Conservation (phyloP, 2,888 invertebrate genomes). For the Eucera pruinosa region DNA sequence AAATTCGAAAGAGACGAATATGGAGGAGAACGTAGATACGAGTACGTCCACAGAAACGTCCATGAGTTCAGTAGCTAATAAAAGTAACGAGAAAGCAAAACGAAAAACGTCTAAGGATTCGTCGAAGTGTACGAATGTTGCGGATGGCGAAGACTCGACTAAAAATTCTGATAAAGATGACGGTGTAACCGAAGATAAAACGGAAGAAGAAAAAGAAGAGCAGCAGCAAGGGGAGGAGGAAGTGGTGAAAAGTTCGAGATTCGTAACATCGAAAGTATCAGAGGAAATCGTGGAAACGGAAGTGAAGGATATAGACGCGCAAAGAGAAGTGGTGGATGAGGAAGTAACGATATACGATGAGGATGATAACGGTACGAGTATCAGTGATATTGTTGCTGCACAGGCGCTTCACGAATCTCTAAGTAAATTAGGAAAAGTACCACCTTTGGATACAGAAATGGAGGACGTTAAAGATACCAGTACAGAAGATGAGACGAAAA, state of each 20-base stretch:
- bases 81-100: slow-evolving; percentile 47
- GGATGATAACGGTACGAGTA: slow-evolving; percentile 82
- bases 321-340: slow-evolving; percentile 61
- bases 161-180: slow-evolving; percentile 26
- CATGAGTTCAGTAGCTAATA: slow-evolving; percentile 38
- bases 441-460: slow-evolving; percentile 73
- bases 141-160: slow-evolving; percentile 32
- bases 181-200: too few relatives aligned
- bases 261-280: slow-evolving; percentile 80
- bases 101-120: slow-evolving; percentile 44
- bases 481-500: slow-evolving; percentile 52
- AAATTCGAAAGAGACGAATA: slow-evolving; percentile 40
- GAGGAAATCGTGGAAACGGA: slow-evolving; percentile 73
- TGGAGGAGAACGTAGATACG: slow-evolving; percentile 54
- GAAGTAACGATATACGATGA: slow-evolving; percentile 79
- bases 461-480: slow-evolving; percentile 55
- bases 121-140: slow-evolving; percentile 24
- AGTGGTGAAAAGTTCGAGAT: slow-evolving; percentile 78
- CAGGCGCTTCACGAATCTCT: slow-evolving; percentile 83
- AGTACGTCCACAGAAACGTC: slow-evolving; percentile 45
- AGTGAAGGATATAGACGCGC: slow-evolving; percentile 66
- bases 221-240: slow-evolving; percentile 53
- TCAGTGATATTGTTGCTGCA: slow-evolving; percentile 82
- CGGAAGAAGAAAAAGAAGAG: too few relatives aligned
- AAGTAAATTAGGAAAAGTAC: slow-evolving; percentile 81